phyloP scores from a whole-genome alignment of 1,140 invertebrate species.

The Apis dorsata region DNA sequence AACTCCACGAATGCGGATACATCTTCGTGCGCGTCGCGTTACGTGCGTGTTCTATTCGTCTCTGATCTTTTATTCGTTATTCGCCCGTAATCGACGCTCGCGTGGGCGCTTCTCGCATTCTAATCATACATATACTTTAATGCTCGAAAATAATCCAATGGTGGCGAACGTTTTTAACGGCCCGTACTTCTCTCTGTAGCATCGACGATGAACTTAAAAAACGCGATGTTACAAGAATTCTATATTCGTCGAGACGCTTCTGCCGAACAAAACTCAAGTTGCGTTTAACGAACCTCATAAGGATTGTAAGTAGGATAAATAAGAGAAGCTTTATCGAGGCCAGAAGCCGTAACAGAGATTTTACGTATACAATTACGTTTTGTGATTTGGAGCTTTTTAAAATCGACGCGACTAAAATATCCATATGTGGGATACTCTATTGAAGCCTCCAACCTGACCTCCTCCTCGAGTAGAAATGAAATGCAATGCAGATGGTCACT shows the following conservation, averaged over 20 bases:
- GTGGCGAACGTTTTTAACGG: not conserved
- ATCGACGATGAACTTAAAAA: not conserved
- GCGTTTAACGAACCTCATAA: not conserved
- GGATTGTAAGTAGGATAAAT: conserved; percentile 18
- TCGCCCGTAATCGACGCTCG: conserved; percentile 26
- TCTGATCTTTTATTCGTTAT: not conserved
- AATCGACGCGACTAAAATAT: conserved; percentile 5
- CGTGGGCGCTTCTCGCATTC: conserved; percentile 22
- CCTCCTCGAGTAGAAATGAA: not conserved
- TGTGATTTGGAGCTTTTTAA: conserved; percentile 23
- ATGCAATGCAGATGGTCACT: conserved; percentile 57
- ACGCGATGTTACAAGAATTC: conserved; percentile 26
- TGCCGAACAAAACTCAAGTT: conserved; percentile 1
- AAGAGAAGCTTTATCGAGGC: conserved; percentile 4
- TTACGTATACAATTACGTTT: conserved; percentile 12
- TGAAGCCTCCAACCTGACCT: not conserved
- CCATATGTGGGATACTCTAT: conserved; percentile 1
- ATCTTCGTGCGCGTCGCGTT: conserved; percentile 29
- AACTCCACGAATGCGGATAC: not conserved
- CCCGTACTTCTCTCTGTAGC: conserved; percentile 27
- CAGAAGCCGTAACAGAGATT: conserved; percentile 14
- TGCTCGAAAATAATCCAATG: conserved; percentile 25
- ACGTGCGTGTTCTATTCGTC: conserved; percentile 20
- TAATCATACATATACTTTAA: conserved; percentile 12
- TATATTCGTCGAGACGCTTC: conserved; percentile 25